These are phyloP conservation scores for Crocuta crocuta DNA, from an alignment of 2,113 vertebrate species.

Conservation along the genomic window DNA sequence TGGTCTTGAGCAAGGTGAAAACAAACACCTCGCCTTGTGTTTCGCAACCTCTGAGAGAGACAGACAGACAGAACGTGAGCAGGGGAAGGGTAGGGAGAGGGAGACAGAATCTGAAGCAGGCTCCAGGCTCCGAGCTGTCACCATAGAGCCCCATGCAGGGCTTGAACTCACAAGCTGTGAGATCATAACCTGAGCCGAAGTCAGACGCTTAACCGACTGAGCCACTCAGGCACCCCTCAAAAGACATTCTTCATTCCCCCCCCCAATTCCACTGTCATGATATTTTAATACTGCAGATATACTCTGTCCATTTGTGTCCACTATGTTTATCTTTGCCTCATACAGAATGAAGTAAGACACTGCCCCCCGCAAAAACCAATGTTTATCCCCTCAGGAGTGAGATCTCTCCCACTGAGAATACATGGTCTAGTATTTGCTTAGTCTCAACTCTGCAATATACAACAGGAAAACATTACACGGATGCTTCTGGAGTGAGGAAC, in stretches of 20 bases:
- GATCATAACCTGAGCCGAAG: too few relatives aligned
- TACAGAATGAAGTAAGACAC: background rate
- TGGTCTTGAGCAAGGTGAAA: background rate
- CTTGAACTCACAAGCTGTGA: too few relatives aligned
- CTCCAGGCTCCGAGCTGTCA: too few relatives aligned
- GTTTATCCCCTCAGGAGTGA: background rate
- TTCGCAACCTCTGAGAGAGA: background rate
- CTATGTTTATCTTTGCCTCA: background rate
- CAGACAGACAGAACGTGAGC: too few relatives aligned
- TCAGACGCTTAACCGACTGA: too few relatives aligned
- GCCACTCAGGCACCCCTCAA: too few relatives aligned
- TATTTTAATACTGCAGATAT: background rate
- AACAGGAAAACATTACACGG: background rate
- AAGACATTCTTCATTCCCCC: background rate
- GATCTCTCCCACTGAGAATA: background rate
- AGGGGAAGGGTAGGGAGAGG: too few relatives aligned
- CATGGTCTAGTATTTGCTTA: background rate
- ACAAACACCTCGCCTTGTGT: background rate
- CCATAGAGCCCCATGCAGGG: too few relatives aligned
- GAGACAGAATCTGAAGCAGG: too few relatives aligned
- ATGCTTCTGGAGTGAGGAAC: background rate
- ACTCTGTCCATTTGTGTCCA: background rate
- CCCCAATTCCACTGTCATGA: background rate
- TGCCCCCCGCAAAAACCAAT: background rate
- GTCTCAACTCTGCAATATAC: background rate